Evolutionary conservation across 2,797 vertebrate species (phyloP), one percentile per base, ranked within the genome.

Genomic region (Gastrophryne carolinensis): DNA sequence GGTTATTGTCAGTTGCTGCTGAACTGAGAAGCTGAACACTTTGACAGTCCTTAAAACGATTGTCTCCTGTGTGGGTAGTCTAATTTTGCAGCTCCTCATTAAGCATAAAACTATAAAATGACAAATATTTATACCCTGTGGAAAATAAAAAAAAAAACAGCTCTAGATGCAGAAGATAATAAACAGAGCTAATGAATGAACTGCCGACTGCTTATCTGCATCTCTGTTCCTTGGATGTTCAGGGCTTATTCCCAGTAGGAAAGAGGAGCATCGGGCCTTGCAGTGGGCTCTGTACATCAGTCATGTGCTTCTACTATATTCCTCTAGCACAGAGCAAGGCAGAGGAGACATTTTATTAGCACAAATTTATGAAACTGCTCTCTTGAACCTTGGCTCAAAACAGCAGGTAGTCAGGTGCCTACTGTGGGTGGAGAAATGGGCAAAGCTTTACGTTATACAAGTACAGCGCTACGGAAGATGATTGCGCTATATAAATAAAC

Each of bases 281-380:
- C 30, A 7, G 26, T 35, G 27, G 37, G 27, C 32, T 24, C 32
- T 34, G 15, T 50, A 26, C 62, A 66, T 74, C 66, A 74, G 52
- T 66, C 52, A 58, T 21, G 50, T 74, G 27, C 41, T 34, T 47
- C 35, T 66, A 62, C 72, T 35, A 62, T n/a, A 66, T 50, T 44
- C 34, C 34, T 21, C 61, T 56, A 6, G 39, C 27, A 19, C 24
- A 34, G 26, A 58, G 7, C 27, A 17, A 66, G 72, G 19, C 52
- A 34, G 29, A 13, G 53, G 30, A 64, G 56, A 30, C 35, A 56
- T 47, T 66, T 29, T 74, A 52, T 49, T 50, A 58, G 73, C 63
- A 57, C 53, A 75, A 53, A 75, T 75, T 26, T 60, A 60, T 29
- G 35, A 75, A 65, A 29, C 10, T 23, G 10, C 17, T 17, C n/a